phyloP scores from a whole-genome alignment of 2,888 invertebrate species.

The Patella caerulea region DNA sequence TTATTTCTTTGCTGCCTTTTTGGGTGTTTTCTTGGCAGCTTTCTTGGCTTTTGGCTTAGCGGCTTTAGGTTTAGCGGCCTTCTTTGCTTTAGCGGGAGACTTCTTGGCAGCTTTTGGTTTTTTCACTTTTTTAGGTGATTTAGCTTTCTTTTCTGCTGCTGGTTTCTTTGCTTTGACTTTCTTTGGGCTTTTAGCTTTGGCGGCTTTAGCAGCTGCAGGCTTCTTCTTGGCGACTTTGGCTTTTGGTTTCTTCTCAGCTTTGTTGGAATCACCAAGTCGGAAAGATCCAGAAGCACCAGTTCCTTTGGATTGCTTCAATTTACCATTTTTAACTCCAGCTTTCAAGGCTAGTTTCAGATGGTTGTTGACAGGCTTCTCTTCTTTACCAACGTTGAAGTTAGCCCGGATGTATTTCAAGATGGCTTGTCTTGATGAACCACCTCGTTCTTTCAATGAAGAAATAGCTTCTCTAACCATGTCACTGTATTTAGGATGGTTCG shows the following conservation, averaged over 20 bases:
- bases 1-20: conserved; percentile 37
- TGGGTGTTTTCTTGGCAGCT: conserved; percentile 43
- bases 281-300: conserved; percentile 65
- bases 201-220: conserved; percentile 13
- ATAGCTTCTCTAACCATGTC: conserved; percentile 72
- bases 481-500: conserved; percentile 62
- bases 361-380: conserved; percentile 68
- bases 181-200: conserved; percentile 34
- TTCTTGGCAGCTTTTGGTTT: conserved; percentile 28
- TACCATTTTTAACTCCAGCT: conserved; percentile 67
- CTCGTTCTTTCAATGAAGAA: conserved; percentile 69
- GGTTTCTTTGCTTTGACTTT: conserved; percentile 33
- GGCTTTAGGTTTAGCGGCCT: conserved; percentile 33
- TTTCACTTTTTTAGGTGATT: conserved; percentile 33
- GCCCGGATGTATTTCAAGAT: conserved; percentile 72
- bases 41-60: conserved; percentile 42
- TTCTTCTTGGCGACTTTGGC: conserved; percentile 17
- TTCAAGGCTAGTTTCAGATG: conserved; percentile 71
- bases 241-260: conserved; percentile 35
- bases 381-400: conserved; percentile 71
- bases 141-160: conserved; percentile 28
- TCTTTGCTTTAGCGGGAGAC: conserved; percentile 20
- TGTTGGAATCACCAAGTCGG: conserved; percentile 48
- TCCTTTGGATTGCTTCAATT: conserved; percentile 69
- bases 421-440: conserved; percentile 73